Conservation (phyloP, 2,113 vertebrate genomes). For the Sterrhoptilus dennistouni region DNA sequence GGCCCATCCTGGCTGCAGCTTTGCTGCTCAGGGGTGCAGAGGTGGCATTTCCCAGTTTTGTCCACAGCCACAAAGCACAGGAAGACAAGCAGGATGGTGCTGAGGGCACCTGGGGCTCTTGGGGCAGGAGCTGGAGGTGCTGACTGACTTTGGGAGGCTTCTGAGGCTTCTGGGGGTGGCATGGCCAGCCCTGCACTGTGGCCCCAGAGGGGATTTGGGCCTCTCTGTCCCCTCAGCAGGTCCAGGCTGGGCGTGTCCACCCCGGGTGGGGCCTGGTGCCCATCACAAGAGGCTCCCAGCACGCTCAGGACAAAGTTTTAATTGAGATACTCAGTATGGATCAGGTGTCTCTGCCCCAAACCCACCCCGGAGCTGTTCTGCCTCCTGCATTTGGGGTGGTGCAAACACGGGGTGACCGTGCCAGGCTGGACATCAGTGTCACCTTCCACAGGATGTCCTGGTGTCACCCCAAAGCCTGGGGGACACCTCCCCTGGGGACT, state of each 20-base stretch:
- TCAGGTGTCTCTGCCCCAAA: neutral
- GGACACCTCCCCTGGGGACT: rapidly evolving
- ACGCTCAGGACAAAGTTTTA: rapidly evolving
- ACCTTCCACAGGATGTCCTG: rapidly evolving
- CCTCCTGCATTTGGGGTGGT: neutral
- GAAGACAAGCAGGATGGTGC: neutral
- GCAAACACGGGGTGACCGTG: rapidly evolving
- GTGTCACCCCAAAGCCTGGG: neutral
- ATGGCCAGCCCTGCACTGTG: rapidly evolving
- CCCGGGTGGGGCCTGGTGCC: neutral
- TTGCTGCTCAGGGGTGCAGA: neutral
- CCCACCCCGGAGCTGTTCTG: rapidly evolving
- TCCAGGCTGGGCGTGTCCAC: neutral
- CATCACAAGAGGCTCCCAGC: neutral
- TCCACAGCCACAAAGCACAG: neutral
- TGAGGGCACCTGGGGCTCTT: neutral
- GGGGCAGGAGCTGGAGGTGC: neutral
- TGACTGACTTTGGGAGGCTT: neutral
- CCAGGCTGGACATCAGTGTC: neutral
- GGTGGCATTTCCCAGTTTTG: neutral
- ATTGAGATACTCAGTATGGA: neutral
- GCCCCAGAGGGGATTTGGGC: rapidly evolving
- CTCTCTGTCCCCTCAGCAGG: rapidly evolving
- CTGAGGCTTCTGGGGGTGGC: rapidly evolving
- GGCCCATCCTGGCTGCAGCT: rapidly evolving